Percentiles rank a stretch among this genome's conserved stretches.
phyloP scores from a whole-genome alignment of 2,888 invertebrate genomes.

The Sphaerophoria rueppellii region DNA sequence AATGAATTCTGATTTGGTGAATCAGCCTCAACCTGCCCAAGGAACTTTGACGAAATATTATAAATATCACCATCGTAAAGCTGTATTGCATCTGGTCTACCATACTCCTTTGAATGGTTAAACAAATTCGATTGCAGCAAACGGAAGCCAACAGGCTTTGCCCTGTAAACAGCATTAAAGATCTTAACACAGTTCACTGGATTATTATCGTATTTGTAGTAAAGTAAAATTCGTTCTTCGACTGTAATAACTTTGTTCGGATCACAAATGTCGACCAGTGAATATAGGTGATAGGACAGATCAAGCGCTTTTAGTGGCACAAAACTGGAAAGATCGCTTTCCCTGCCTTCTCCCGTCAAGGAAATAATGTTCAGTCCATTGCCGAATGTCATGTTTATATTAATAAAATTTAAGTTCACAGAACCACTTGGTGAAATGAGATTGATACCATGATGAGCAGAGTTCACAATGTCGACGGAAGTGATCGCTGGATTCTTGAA shows the following conservation, averaged over 20 bases:
- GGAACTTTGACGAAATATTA: conserved; percentile 89
- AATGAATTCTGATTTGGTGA: conserved; percentile 88
- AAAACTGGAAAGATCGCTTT: conserved; percentile 94
- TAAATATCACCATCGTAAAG: conserved; percentile 97
- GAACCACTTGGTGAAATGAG: conserved; percentile 93
- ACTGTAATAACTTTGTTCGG: conserved; percentile 95
- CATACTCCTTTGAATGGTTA: conserved; percentile 91
- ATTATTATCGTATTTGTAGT: conserved; percentile 98
- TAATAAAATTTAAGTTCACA: conserved; percentile 89
- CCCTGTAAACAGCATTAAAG: conserved; percentile 92
- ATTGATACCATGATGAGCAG: conserved; percentile 96
- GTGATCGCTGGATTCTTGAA: conserved; percentile 92
- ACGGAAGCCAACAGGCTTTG: conserved; percentile 94
- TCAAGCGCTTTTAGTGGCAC: conserved; percentile 91
- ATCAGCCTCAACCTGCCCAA: conserved; percentile 89
- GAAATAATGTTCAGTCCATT: conserved; percentile 95
- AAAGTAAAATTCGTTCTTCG: conserved; percentile 94
- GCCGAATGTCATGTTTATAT: conserved; percentile 91
- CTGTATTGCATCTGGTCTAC: conserved; percentile 91
- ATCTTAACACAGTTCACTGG: conserved; percentile 99
- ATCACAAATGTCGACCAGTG: conserved; percentile 97
- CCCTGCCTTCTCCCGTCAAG: conserved; percentile 95
- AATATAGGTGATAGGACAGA: conserved; percentile 95
- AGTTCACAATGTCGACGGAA: conserved; percentile 91
- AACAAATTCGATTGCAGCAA: conserved; percentile 95